Evolutionary conservation across 2,113 vertebrate genomes (phyloP).

Genomic region (Crotophaga sulcirostris): DNA sequence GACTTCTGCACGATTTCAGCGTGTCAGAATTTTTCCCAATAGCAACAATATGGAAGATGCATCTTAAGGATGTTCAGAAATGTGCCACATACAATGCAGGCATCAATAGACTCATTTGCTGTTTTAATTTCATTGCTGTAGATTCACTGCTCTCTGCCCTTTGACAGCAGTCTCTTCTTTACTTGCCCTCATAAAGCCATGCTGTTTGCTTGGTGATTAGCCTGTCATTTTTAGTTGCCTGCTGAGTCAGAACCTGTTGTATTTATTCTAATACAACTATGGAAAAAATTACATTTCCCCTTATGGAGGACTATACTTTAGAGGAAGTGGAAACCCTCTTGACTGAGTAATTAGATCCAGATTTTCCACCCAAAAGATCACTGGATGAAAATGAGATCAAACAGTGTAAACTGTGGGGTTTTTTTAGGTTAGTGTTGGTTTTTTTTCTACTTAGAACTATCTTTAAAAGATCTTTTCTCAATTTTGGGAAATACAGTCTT

Average conservation of each 20-base stretch:
- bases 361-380: neutral
- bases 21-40: neutral
- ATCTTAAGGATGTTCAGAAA: neutral
- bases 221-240: neutral
- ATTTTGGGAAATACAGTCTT: neutral
- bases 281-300: neutral
- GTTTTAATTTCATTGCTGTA: neutral
- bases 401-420: neutral
- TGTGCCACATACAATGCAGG: rapidly evolving
- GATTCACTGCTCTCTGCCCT: neutral
- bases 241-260: neutral
- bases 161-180: neutral
- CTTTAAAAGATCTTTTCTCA: neutral
- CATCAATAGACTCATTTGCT: neutral
- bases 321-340: constrained; percentile 5
- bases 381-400: neutral
- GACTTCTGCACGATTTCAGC: neutral
- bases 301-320: neutral
- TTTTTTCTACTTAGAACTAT: neutral
- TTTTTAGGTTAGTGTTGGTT: neutral
- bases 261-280: neutral
- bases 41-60: neutral
- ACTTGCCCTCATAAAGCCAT: neutral
- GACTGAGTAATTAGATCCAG: neutral
- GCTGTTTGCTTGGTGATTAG: neutral